Conservation (phyloP, 1,140 invertebrate genomes). For the Drosophila kikkawai region DNA sequence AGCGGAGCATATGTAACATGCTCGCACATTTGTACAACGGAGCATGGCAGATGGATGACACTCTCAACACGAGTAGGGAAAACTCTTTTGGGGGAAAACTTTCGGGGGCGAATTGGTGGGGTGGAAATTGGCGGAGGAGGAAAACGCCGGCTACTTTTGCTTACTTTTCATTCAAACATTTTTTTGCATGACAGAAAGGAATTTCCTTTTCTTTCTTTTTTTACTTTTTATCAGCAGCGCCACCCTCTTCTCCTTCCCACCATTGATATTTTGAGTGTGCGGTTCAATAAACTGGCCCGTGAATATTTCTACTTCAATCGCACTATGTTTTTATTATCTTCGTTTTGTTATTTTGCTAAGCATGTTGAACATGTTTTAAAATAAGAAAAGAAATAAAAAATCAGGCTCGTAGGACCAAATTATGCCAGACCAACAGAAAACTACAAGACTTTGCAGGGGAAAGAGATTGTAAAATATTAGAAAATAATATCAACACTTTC, state of each 20-base stretch:
- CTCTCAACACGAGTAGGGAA: conserved; percentile 20
- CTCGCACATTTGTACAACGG: conserved; percentile 33
- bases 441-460: no score
- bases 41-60: conserved; percentile 45
- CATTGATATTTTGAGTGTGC: conserved; percentile 28
- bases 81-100: conserved; percentile 25
- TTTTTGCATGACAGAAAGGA: conserved; percentile 49
- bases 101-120: conserved; percentile 9
- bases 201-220: conserved; percentile 25
- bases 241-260: background rate
- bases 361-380: conserved; percentile 60
- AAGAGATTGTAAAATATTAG: no score
- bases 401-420: no score
- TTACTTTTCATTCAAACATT: conserved; percentile 82
- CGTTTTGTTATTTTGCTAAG: conserved; percentile 45
- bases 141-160: conserved; percentile 64
- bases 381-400: background rate
- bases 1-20: conserved; percentile 42
- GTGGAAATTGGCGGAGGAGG: conserved; percentile 10
- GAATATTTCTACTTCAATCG: conserved; percentile 73
- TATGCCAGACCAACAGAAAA: no score
- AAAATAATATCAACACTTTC: background rate
- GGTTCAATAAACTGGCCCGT: conserved; percentile 80
- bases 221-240: background rate
- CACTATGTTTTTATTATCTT: conserved; percentile 39